Evolutionary conservation across 1,140 invertebrate species (phyloP).

Genomic region (Platyura marginata): DNA sequence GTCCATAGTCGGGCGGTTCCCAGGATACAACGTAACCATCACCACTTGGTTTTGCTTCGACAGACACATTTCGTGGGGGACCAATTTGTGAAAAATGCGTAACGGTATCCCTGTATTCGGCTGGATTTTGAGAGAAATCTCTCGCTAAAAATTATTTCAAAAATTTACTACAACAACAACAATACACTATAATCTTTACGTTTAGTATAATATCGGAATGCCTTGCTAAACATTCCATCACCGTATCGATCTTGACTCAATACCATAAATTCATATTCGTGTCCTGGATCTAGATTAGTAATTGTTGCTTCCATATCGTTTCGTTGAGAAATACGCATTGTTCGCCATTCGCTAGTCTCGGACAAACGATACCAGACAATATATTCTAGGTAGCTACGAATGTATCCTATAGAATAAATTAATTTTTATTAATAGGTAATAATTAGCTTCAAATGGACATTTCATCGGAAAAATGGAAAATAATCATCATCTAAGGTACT

Average conservation of each 20-base stretch:
- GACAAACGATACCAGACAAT: constrained; percentile 64
- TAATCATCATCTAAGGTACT: too few species aligned
- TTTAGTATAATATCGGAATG: constrained; percentile 56
- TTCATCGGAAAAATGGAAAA: too few species aligned
- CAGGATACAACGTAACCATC: constrained; percentile 54
- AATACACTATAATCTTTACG: constrained; percentile 19
- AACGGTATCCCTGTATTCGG: neutral
- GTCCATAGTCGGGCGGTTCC: constrained; percentile 41
- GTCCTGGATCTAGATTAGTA: constrained; percentile 50
- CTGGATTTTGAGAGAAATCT: neutral
- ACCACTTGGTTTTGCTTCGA: constrained; percentile 15
- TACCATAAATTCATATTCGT: constrained; percentile 81
- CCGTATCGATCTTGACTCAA: constrained; percentile 71
- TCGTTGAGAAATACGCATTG: constrained; percentile 35
- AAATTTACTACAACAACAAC: neutral
- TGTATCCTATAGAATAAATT: constrained; percentile 35
- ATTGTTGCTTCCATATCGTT: constrained; percentile 62
- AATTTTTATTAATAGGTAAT: neutral
- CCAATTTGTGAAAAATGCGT: constrained; percentile 23
- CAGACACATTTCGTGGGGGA: constrained; percentile 43
- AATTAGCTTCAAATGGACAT: neutral
- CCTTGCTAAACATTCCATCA: constrained; percentile 78
- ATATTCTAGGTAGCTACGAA: constrained; percentile 63
- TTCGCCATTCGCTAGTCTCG: constrained; percentile 57
- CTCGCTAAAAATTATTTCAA: neutral